Evolutionary conservation across 2,888 invertebrate genomes (phyloP).

Genomic region (Drosophila lacicola): DNA sequence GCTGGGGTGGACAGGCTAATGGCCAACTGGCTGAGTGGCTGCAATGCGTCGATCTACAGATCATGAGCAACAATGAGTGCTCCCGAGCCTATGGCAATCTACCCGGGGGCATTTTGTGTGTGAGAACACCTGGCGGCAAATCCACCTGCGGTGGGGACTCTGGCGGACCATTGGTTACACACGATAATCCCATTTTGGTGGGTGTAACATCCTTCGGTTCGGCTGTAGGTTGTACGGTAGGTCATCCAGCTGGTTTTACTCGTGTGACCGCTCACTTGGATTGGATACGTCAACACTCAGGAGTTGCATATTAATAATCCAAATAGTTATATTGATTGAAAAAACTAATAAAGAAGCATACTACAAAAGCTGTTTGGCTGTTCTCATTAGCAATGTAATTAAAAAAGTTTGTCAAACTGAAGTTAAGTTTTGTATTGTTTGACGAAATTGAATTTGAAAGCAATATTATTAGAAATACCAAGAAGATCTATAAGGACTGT

Average conservation of each 20-base stretch:
- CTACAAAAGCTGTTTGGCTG: too few relatives aligned
- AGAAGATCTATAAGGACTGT: too few relatives aligned
- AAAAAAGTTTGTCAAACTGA: too few relatives aligned
- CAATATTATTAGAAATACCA: too few relatives aligned
- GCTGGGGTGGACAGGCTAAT: constrained; percentile 84
- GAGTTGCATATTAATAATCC: constrained; percentile 55
- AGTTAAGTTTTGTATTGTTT: too few relatives aligned
- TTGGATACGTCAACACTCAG: constrained; percentile 65
- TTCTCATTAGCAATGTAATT: too few relatives aligned
- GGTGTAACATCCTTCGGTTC: constrained; percentile 66
- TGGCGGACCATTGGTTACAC: constrained; percentile 77
- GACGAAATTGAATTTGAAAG: too few relatives aligned
- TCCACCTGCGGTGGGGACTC: constrained; percentile 79
- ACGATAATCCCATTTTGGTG: constrained; percentile 50
- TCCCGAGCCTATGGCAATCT: constrained; percentile 34
- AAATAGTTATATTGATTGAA: too few relatives aligned
- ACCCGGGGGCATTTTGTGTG: constrained; percentile 59
- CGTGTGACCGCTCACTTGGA: constrained; percentile 63
- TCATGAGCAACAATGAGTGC: constrained; percentile 81
- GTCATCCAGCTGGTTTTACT: constrained; percentile 61
- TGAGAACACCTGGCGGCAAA: constrained; percentile 41
- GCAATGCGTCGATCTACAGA: constrained; percentile 75
- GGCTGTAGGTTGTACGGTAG: constrained; percentile 36
- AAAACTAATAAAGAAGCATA: too few relatives aligned
- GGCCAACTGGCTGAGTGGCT: constrained; percentile 66